phyloP scores from a whole-genome alignment of 2,113 vertebrate genomes.

The Holacanthus passer region DNA sequence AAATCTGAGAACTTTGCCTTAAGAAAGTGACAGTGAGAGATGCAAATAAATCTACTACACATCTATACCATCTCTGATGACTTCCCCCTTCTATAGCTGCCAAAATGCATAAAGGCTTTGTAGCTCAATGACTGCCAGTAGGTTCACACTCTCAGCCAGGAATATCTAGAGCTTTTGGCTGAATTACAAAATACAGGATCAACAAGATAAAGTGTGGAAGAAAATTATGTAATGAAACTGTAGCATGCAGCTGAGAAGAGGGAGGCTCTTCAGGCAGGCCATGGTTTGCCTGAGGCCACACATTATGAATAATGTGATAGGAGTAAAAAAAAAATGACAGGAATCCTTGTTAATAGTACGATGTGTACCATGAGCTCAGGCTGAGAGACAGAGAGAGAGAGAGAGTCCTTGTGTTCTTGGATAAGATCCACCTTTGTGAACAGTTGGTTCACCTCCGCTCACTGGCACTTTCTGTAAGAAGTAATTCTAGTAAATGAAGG shows the following conservation, averaged over 20 bases:
- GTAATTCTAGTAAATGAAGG: not conserved
- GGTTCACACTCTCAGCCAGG: constrained; percentile 10
- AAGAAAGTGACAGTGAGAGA: not conserved
- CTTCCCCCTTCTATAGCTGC: constrained; percentile 3
- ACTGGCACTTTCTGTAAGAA: not conserved
- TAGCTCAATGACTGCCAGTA: constrained; percentile 14
- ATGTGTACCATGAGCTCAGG: not conserved
- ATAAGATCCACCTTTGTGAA: not conserved
- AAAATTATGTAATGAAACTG: not conserved
- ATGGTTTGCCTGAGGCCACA: not conserved
- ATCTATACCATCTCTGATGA: not conserved
- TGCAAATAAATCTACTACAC: not conserved
- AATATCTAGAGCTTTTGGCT: constrained; percentile 25
- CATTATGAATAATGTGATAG: not conserved
- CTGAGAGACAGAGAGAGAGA: not conserved
- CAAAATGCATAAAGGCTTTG: constrained; percentile 9
- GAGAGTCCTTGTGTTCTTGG: not conserved
- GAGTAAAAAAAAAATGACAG: not conserved
- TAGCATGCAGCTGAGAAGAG: not conserved
- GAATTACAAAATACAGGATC: constrained; percentile 9
- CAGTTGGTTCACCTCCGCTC: not conserved
- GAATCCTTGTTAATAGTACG: not conserved
- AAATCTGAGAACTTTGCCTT: not conserved
- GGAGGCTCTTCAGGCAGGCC: not conserved
- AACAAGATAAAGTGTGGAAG: not conserved